A percentile compares a stretch with the other conserved stretches of the same genome.
phyloP scores from a whole-genome alignment of 2,888 invertebrate genomes.

The Nephrocerus scutellatus region DNA sequence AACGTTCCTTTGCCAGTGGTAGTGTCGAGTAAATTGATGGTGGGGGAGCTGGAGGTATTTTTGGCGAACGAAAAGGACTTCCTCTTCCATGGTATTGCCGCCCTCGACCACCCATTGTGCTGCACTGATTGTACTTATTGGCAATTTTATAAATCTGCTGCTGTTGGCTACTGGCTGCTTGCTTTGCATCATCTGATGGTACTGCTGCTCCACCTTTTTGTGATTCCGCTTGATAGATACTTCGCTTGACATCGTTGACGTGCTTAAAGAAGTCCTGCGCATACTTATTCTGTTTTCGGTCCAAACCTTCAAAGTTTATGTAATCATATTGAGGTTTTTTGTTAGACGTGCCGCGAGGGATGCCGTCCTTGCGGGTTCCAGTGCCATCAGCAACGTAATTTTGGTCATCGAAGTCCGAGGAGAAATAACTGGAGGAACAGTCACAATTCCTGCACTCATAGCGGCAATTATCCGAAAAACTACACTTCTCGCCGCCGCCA shows the following conservation, averaged over 20 bases:
- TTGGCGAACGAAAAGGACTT: constrained; percentile 25
- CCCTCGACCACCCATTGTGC: not conserved
- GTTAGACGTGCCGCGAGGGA: constrained; percentile 28
- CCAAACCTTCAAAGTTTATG: constrained; percentile 27
- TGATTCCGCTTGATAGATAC: constrained; percentile 45
- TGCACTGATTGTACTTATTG: not conserved
- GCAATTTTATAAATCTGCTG: constrained; percentile 4
- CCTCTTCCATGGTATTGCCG: constrained; percentile 13
- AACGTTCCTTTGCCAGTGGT: constrained; percentile 38
- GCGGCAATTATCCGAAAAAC: constrained; percentile 45
- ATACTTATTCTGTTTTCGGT: constrained; percentile 45
- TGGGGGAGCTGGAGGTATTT: constrained; percentile 20
- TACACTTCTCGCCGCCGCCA: constrained; percentile 40
- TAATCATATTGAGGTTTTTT: constrained; percentile 2
- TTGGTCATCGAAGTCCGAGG: constrained; percentile 46
- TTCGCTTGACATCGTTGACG: constrained; percentile 46
- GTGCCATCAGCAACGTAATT: constrained; percentile 34
- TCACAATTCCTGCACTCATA: constrained; percentile 47
- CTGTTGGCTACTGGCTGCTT: constrained; percentile 7
- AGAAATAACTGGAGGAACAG: constrained; percentile 47
- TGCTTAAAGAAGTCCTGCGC: constrained; percentile 48
- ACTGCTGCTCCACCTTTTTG: no score
- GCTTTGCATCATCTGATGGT: constrained; percentile 10
- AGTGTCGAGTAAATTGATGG: constrained; percentile 31
- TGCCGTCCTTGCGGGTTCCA: constrained; percentile 20